Percentiles rank a stretch among this genome's conserved stretches.
phyloP scores from a whole-genome alignment of 2,797 vertebrate species.

The Argentina silus region DNA sequence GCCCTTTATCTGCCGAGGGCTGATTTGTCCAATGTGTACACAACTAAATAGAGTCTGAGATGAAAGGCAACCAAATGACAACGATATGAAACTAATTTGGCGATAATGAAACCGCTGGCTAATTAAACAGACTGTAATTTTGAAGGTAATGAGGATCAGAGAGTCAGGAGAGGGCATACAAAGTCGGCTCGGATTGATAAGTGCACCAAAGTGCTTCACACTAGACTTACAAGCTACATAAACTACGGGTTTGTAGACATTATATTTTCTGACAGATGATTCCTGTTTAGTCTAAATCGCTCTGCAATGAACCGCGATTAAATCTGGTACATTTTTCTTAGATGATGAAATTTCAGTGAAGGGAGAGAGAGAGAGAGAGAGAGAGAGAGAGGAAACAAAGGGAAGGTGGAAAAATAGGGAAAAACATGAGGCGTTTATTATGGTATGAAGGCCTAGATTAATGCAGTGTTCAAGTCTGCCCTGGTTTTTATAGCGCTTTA shows the following conservation, averaged over 20 bases:
- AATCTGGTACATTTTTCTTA: conserved; percentile 23
- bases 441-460: conserved; percentile 33
- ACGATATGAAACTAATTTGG: conserved; percentile 62
- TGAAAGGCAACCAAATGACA: conserved; percentile 53
- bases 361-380: conserved; percentile 18
- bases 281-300: conserved; percentile 13
- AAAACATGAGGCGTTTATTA: conserved; percentile 14
- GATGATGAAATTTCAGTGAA: conserved; percentile 33
- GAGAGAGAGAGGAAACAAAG: not conserved
- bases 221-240: not conserved
- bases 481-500: conserved; percentile 36
- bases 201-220: not conserved
- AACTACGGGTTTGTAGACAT: not conserved
- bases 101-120: conserved; percentile 62
- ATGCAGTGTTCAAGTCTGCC: conserved; percentile 28
- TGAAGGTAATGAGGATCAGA: conserved; percentile 51
- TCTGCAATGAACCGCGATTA: conserved; percentile 10
- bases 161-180: conserved; percentile 45
- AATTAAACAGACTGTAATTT: conserved; percentile 57
- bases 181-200: conserved; percentile 49
- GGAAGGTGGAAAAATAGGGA: not conserved
- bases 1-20: conserved; percentile 59
- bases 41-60: conserved; percentile 67
- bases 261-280: not conserved
- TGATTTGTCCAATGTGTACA: conserved; percentile 51